Evolutionary conservation across 2,888 invertebrate species (phyloP).

Genomic region (Nipponacmea schrenckii): DNA sequence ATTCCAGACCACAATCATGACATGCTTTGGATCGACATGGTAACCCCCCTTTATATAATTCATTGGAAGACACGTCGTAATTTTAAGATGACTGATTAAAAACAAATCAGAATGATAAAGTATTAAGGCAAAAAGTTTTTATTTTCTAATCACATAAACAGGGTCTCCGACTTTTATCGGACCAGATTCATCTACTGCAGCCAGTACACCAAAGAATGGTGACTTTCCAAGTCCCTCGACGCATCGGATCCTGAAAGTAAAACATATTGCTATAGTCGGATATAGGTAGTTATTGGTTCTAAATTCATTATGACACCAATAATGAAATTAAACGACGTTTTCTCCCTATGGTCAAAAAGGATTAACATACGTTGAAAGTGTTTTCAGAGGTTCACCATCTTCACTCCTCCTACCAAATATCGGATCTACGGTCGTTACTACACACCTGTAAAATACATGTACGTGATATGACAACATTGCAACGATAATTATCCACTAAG

Average conservation of each 20-base stretch:
- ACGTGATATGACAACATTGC: neutral
- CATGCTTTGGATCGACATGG: too few species aligned
- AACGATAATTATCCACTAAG: too few species aligned
- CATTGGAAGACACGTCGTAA: too few species aligned
- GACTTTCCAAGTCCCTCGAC: slow-evolving; percentile 33
- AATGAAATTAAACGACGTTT: too few species aligned
- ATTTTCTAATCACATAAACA: slow-evolving; percentile 67
- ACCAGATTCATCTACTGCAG: slow-evolving; percentile 70
- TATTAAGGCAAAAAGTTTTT: neutral
- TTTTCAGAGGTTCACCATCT: slow-evolving; percentile 75
- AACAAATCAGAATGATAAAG: too few species aligned
- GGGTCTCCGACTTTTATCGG: slow-evolving; percentile 71
- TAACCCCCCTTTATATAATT: too few species aligned
- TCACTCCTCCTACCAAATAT: slow-evolving; percentile 74
- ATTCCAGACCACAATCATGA: too few species aligned
- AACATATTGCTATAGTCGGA: neutral
- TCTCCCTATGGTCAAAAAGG: neutral
- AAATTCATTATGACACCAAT: too few species aligned
- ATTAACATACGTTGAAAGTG: slow-evolving; percentile 73
- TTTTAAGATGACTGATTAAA: too few species aligned
- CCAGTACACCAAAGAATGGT: slow-evolving; percentile 71
- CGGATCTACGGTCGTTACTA: slow-evolving; percentile 78
- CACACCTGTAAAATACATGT: slow-evolving; percentile 71
- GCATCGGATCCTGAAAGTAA: slow-evolving; percentile 36
- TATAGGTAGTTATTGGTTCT: too few species aligned